A percentile compares a stretch with the other conserved stretches of the same genome.
These are phyloP conservation scores for Manacus vitellinus DNA, from an alignment of 2,113 vertebrate species.

Conservation along the genomic window DNA sequence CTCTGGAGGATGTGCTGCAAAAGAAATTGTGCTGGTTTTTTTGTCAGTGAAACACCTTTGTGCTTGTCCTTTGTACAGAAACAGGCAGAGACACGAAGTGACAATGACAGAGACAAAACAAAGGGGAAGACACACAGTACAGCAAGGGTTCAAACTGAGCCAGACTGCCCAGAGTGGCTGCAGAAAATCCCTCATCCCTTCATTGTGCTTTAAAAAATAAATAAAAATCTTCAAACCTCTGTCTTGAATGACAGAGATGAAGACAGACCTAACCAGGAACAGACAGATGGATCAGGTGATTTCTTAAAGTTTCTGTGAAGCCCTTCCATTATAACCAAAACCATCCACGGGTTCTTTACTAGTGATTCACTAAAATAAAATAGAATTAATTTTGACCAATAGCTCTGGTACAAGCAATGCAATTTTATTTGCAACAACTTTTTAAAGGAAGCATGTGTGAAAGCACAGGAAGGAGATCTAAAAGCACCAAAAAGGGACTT, in stretches of 20 bases:
- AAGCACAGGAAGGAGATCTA: neutral
- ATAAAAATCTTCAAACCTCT: neutral
- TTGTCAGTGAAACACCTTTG: neutral
- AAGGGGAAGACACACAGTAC: neutral
- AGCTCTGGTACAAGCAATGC: neutral
- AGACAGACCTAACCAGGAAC: neutral
- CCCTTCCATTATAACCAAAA: neutral
- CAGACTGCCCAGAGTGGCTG: neutral
- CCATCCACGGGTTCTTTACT: fast-evolving
- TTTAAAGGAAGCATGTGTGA: neutral
- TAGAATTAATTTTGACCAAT: neutral
- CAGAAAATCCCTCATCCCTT: neutral
- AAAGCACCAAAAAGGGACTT: neutral
- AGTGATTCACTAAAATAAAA: neutral
- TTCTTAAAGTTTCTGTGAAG: neutral
- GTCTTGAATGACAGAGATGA: neutral
- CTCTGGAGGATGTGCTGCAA: neutral
- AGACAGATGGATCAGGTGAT: neutral
- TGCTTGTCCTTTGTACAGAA: neutral
- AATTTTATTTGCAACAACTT: neutral
- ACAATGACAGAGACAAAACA: neutral
- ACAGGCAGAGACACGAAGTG: neutral
- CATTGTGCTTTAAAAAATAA: neutral
- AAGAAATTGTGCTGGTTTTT: neutral
- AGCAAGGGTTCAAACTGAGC: neutral